Conservation (phyloP, 2,888 invertebrate genomes). For the Cyclophora punctaria region DNA sequence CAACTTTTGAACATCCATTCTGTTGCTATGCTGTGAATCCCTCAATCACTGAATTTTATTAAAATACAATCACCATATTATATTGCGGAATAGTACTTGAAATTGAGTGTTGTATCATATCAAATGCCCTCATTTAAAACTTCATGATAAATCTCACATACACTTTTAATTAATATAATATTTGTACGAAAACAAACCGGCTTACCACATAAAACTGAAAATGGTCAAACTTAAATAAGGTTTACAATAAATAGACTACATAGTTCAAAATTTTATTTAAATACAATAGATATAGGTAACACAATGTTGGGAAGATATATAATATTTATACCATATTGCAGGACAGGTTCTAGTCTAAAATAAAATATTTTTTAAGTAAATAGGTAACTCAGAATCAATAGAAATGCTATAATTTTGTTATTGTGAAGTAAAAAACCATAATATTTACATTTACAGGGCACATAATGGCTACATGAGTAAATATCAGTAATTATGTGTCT, state of each 20-base stretch:
- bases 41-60: conserved; percentile 28
- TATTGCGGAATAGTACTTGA: not conserved
- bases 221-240: conserved; percentile 3
- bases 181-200: not conserved
- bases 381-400: too few relatives aligned
- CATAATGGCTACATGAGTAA: too few relatives aligned
- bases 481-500: too few relatives aligned
- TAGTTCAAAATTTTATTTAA: conserved; percentile 15
- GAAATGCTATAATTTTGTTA: too few relatives aligned
- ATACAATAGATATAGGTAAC: conserved; percentile 9
- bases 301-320: not conserved
- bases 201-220: conserved; percentile 9
- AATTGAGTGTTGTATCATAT: conserved; percentile 19
- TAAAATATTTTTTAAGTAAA: too few relatives aligned
- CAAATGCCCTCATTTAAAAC: conserved; percentile 32
- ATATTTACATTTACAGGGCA: conserved; percentile 20
- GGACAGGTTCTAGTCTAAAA: too few relatives aligned
- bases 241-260: conserved; percentile 17
- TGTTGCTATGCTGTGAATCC: conserved; percentile 11
- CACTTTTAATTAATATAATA: not conserved
- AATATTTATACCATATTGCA: not conserved
- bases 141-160: conserved; percentile 2
- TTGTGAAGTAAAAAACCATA: conserved; percentile 18
- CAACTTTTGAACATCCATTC: not conserved
- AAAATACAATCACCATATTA: conserved; percentile 36